Conservation (phyloP, 1,140 invertebrate genomes). For the Hypsibius dujardini region DNA sequence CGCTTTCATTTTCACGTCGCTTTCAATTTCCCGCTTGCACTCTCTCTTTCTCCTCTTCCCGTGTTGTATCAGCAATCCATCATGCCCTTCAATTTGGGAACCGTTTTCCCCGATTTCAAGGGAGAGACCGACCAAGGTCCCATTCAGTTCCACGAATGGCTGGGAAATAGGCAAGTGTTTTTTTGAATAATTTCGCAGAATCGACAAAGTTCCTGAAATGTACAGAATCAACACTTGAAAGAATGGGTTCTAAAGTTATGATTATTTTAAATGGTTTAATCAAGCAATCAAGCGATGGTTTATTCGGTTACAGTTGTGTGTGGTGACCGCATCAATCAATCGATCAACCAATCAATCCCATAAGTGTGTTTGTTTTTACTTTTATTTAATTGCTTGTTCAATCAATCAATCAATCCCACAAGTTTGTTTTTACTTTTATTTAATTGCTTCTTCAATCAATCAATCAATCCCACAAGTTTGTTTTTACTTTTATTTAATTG, state of each 20-base stretch:
- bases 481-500: too few species aligned
- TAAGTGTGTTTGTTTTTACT: too few species aligned
- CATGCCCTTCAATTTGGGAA: conserved; percentile 40
- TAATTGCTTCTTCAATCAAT: too few species aligned
- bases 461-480: too few species aligned
- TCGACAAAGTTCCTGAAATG: neutral
- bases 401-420: neutral
- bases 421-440: neutral
- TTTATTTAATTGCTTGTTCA: too few species aligned
- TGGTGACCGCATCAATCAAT: too few species aligned
- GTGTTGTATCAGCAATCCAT: conserved; percentile 23
- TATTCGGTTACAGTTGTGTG: too few species aligned
- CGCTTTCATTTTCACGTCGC: too few species aligned
- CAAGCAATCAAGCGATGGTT: too few species aligned
- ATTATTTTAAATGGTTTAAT: too few species aligned
- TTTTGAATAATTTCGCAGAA: conserved; percentile 21
- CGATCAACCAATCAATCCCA: too few species aligned
- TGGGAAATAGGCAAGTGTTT: conserved; percentile 51
- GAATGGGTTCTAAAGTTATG: too few species aligned
- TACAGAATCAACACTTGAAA: neutral
- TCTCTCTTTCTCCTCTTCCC: neutral
- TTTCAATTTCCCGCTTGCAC: neutral
- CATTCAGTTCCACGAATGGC: conserved; percentile 57
- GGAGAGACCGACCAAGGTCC: conserved; percentile 52
- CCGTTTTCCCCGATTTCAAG: conserved; percentile 54